phyloP scores from a whole-genome alignment of 2,797 vertebrate species.

The Poecilia velifera region DNA sequence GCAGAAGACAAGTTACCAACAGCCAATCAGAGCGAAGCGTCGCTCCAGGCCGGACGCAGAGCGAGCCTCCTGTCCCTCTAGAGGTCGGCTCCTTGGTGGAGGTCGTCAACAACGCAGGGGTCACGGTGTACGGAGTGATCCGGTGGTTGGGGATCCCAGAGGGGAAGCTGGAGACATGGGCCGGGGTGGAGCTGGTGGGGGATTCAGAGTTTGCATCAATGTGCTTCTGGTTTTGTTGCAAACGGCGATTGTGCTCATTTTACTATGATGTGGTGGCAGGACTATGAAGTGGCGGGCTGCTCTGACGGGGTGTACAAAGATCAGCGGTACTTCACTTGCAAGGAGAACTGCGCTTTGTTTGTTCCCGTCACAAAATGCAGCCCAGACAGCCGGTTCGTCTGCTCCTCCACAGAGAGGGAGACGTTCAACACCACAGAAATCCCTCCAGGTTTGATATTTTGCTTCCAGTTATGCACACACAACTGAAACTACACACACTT shows the following conservation, averaged over 20 bases:
- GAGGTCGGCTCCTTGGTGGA: conserved; percentile 83
- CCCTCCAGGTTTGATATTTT: conserved; percentile 62
- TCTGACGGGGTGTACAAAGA: conserved; percentile 70
- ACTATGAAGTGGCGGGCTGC: conserved; percentile 73
- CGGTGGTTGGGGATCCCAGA: conserved; percentile 76
- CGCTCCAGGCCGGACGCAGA: conserved; percentile 18
- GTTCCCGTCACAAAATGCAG: conserved; percentile 76
- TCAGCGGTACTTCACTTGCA: conserved; percentile 79
- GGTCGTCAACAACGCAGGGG: conserved; percentile 64
- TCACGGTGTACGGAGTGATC: conserved; percentile 78
- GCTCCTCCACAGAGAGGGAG: conserved; percentile 20
- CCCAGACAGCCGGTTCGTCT: conserved; percentile 77
- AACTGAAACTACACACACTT: conserved; percentile 1
- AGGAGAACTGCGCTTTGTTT: conserved; percentile 74
- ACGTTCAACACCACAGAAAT: conserved; percentile 18
- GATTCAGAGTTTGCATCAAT: background rate
- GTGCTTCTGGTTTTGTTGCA: no score
- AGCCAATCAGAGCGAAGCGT: conserved; percentile 11
- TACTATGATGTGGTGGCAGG: conserved; percentile 58
- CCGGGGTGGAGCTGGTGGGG: conserved; percentile 82
- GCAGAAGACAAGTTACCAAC: conserved; percentile 9
- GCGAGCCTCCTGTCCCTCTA: conserved; percentile 34
- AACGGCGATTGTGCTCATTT: background rate
- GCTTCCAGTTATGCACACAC: background rate
- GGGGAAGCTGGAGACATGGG: conserved; percentile 71